Percentiles rank a stretch among this genome's conserved stretches.
These are phyloP conservation scores for Microctenopoma lineatum DNA, from an alignment of 2,797 vertebrate species.

Conservation along the genomic window DNA sequence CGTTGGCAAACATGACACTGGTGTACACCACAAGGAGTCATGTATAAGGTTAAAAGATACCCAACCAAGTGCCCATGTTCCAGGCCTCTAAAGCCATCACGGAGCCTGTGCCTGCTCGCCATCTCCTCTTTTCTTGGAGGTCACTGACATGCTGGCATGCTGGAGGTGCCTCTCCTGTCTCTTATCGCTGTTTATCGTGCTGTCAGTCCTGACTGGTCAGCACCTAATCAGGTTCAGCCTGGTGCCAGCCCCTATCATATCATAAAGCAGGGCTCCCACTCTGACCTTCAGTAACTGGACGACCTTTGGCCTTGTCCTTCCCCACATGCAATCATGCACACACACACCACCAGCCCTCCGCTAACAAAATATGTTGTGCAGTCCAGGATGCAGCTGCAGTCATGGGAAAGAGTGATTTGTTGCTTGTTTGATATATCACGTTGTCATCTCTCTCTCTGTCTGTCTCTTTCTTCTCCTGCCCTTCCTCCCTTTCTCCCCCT, in stretches of 20 bases:
- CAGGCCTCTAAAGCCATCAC: not conserved
- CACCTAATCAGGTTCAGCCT: constrained; percentile 44
- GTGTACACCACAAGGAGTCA: too few relatives aligned
- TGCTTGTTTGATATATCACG: constrained; percentile 57
- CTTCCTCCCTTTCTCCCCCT: constrained; percentile 2
- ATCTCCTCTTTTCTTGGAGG: constrained; percentile 20
- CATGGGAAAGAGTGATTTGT: constrained; percentile 49
- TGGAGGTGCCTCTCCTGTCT: constrained; percentile 49
- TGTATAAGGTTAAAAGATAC: not conserved
- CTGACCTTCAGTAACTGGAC: constrained; percentile 59
- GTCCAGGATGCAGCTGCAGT: constrained; percentile 54
- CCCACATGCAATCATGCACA: constrained; percentile 22
- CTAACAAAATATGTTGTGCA: constrained; percentile 20
- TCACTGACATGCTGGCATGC: constrained; percentile 42
- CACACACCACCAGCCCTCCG: constrained; percentile 19
- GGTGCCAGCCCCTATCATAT: constrained; percentile 38
- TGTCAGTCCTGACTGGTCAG: constrained; percentile 58
- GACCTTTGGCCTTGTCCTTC: constrained; percentile 56
- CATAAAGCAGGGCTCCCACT: constrained; percentile 55
- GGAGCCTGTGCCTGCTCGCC: constrained; percentile 14
- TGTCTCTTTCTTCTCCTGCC: constrained; percentile 12
- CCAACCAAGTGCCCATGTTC: constrained; percentile 6
- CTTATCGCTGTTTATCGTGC: constrained; percentile 73
- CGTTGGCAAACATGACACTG: not conserved
- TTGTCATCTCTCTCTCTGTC: constrained; percentile 47